Base-by-base conservation (phyloP, 2,797 vertebrate genomes). In the Arvicola amphibius region DNA sequence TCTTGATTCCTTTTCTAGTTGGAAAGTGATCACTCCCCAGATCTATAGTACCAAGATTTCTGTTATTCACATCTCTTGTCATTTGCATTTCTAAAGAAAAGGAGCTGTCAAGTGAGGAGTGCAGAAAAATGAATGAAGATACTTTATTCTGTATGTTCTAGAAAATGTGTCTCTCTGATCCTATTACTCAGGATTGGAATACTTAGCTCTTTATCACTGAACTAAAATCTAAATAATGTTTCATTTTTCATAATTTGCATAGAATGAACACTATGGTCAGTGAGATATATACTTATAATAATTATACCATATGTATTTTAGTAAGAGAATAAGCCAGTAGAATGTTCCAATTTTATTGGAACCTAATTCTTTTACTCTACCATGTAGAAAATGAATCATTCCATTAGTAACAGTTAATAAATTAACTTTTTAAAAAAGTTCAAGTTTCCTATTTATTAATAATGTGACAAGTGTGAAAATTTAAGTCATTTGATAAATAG, bases 1-100 rank as follows among this genome's bases (percentile, higher is more conserved):
- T 78, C 59, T 95, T 79, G 48, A 92, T 96, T 96, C 6, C 1
- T 90, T 97, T 91, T 34, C 79, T 93, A 11, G 4, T 92, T 81
- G 77, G 9, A 37, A 94, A 79, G 81, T 94, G n/a, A 37, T 78
- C 90, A 83, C 34, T 88, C 29, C 88, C 53, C 23, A 96, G 40
- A 94, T 71, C 48, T 8, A 91, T 69, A 92, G 13, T 73, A 83
- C 43, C 67, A 77, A 90, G 76, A 85, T 91, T 88, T 85, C 69
- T 95, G 76, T 79, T 91, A 92, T 67, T 94, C 34, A 87, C 10
- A 83, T 23, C 63, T 79, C 78, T 93, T 93, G 40, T 95, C 85
- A 83, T 96, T 94, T 88, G 48, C 48, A 48, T 92, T 96, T 93
- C 56, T 92, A 48, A 80, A 91, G 69, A 34, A 53, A 74, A 74